Base-by-base conservation (phyloP, 2,113 vertebrate genomes). In the Gymnorhina tibicen region DNA sequence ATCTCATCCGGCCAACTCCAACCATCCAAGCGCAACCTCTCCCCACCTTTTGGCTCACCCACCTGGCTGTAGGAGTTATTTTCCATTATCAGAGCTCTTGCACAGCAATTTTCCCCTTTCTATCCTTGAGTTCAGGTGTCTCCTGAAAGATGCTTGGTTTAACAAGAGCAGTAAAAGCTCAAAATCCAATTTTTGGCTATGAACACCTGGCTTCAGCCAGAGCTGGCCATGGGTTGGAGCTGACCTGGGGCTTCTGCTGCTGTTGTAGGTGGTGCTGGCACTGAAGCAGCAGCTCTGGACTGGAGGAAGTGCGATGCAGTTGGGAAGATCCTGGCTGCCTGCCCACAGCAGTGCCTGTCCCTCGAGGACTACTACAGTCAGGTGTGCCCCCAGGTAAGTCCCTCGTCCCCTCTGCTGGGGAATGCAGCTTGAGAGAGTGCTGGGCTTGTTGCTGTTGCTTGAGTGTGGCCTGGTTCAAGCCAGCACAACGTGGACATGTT, bases 241-340 rank as follows among this genome's bases (percentile, higher is more conserved):
- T 94, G 85, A 94, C 64, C 28, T 9, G n/a, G 87, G 33, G 87
- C 94, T 93, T 95, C 97, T 98, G 94, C 94, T 86, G 98, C 98
- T 37, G 96, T 93, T 4, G 98, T 91, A 77, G 98, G 98, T 4
- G 97, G 96, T 13, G 81, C 74, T 16, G 91, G 95, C 20, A 95
- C 98, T 8, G 98, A 98, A 79, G 97, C 94, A 22, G 97, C 86
- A 12, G 98, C 99, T 60, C 97, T 98, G 23, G 99, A 99, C 97
- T 99, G 99, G 99, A 99, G 95, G 89, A 99, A 98, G 79, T 99
- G 99, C 16, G 99, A 99, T 10, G 53, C 91, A 32, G 98, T 99
- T 27, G 99, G 99, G 39, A 98, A 97, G 97, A 98, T 99, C 89
- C 96, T 99, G 95, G 98, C 98, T 4, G 98, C 99, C n/a, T 99